Conservation (phyloP, 2,888 invertebrate genomes). For the Pandemis corylana region DNA sequence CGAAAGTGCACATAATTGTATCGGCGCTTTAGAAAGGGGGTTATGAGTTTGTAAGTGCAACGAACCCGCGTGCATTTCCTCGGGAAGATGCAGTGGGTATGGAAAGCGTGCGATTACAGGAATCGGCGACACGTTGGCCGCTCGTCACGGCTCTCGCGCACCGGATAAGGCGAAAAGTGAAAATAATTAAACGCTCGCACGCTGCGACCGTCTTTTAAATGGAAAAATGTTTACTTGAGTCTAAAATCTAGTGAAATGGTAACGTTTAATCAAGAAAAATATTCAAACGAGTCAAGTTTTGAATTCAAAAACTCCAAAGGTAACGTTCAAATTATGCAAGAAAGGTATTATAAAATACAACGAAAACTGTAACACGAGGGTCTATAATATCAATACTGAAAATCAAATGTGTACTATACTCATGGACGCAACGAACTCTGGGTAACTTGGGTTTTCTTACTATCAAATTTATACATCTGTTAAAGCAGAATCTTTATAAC, state of each 20-base stretch:
- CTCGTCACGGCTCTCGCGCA: constrained; percentile 63
- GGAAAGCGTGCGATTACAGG: constrained; percentile 81
- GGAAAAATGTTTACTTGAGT: constrained; percentile 6
- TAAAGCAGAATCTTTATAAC: neutral
- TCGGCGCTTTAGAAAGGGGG: constrained; percentile 85
- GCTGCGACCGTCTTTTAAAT: constrained; percentile 10
- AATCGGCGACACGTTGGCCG: constrained; percentile 63
- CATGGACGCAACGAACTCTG: no score
- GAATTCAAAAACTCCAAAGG: no score
- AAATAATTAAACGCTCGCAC: constrained; percentile 55
- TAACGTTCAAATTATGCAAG: no score
- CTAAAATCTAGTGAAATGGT: no score
- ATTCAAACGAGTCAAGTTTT: no score
- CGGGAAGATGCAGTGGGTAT: constrained; percentile 79
- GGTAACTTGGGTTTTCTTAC: neutral
- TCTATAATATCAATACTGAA: no score
- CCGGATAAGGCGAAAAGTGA: constrained; percentile 76
- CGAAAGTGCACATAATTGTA: constrained; percentile 86
- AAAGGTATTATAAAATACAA: no score
- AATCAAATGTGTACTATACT: no score
- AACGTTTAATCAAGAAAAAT: no score
- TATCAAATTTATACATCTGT: constrained; percentile 33
- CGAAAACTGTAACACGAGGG: no score
- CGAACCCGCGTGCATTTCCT: constrained; percentile 82
- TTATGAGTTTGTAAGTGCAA: constrained; percentile 85